Evolutionary conservation across 2,113 vertebrate species (phyloP), one percentile per base, ranked within the genome.

Genomic region (Centrocercus urophasianus): DNA sequence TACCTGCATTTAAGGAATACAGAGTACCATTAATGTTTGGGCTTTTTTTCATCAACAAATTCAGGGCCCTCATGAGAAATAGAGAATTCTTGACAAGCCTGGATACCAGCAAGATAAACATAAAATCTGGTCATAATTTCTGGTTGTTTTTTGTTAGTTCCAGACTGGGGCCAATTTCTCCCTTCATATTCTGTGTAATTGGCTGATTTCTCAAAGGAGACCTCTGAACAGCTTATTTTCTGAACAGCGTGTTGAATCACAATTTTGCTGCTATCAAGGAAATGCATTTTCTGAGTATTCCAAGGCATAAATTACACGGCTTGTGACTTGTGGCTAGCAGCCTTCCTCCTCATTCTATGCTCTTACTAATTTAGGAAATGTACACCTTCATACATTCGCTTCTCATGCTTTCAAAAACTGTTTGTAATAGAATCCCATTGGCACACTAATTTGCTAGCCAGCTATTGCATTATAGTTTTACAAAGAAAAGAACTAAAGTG

Each of bases 251-350:
- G 72, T 40, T 91, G 72, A 88, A 98, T 87, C 57, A 67, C 48
- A 87, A 48, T 96, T 96, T 95, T 64, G 69, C 76, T 17, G 34
- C 95, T 82, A 89, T 95, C 90, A 96, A 95, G 93, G 72, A 97
- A 96, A 96, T 79, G 72, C 47, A 90, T 89, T 96, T 96, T 91
- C 70, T 73, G 86, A 95, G 69, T 83, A 95, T 96, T 97, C 87
- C 78, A 93, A 92, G 47, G 60, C 83, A 95, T 93, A 97, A 97
- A 97, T 96, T 96, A 89, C 59, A 96, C 1, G 79, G 71, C 95
- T 97, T 95, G 83, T 96, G 97, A 95, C 74, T 97, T 89, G 95
- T 72, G 86, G 93, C 91, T 92, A 95, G 85, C 64, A 95, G 88
- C 56, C 65, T 86, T 93, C 76, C 78, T 60, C 48, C 86, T 96